Base-by-base conservation (phyloP, 2,113 vertebrate genomes). In the Sciurus niger region DNA sequence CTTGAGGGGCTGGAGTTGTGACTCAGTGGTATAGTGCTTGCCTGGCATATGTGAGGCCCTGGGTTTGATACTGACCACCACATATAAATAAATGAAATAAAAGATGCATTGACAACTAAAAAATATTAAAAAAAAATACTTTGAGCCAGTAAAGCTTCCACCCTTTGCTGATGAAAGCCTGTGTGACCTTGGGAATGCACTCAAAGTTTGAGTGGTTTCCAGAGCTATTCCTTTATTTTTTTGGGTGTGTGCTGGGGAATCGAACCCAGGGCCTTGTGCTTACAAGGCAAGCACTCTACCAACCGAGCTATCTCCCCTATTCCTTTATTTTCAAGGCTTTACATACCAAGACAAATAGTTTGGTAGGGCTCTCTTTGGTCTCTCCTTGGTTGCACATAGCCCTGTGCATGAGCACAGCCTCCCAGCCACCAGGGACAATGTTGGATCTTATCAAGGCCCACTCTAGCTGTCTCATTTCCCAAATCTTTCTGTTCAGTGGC, bases 321-420 rank as follows among this genome's bases (percentile, higher is more conserved):
- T 90, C n/a, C 92, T 93, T 80, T 68, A n/a, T 93, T 88, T 89
- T 25, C 51, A 90, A 94, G 77, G 37, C 28, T 63, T 79, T 82
- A 84, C 20, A 68, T 53, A 37, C 18, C 34, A 46, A 43, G 65
- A 60, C 63, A 74, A 79, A 65, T n/a, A 84, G 79, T 43, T 80
- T 88, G 25, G 65, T 74, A 74, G 46, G 60, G 32, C 53, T 58
- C 48, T 87, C 46, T 96, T 37, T 37, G 17, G 20, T 74, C n/a
- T 80, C 87, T 89, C 37, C 60, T 25, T 74, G 46, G 37, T 22
- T 60, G 25, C 43, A 32, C 32, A 48, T 8, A 53, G 53, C 30
- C 68, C 68, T 94, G 80, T 86, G n/a, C 67, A 68, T 53, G 70
- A 88, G 79, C 93, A 90, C 32, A 58, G 43, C 32, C 87, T 90